Evolutionary conservation across 2,888 invertebrate genomes (phyloP), one percentile per base, ranked within the genome.

Genomic region (Lysandra coridon): DNA sequence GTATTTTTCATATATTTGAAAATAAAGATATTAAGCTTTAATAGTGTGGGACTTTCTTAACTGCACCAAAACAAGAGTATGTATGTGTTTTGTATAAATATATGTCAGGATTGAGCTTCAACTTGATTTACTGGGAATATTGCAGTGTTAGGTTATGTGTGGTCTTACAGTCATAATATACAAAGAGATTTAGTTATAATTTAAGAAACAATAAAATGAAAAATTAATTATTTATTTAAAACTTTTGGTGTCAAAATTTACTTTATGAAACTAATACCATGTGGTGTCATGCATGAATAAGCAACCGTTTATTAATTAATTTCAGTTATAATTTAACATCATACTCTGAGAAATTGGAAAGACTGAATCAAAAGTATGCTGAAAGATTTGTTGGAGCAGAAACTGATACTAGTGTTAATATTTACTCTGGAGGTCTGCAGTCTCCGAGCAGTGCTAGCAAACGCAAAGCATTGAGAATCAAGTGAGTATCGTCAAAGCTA

Each of bases 331-430:
- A 98, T 87, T 88, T 96, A 80, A 96, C 96, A 82, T 96, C 93
- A 85, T 91, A 95, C 17, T 95, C 97, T 0, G 97, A 98, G 87
- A 96, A 96, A 85, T 95, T 96, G 83, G 97, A 97, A 86, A 90
- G 95, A 81, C 90, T 97, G 17, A 95, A 96, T 60, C 88, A 96
- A 80, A 96, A 96, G 80, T 96, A 97, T 83, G 95, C 95, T 76
- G 96, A 97, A 83, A 95, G 97, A 81, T 97, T 96, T 86, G 95
- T 98, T 78, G 97, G 97, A 1, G 95, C 95, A 0, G 97, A 98
- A 89, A 97, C 97, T 0, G 96, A 97, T 81, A 96, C 97, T 23
- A 93, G 92, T 84, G 83, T 96, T 88, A 96, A 95, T 78, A 91
- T 96, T 23, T 88, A 92, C 81, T 93, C 94, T 4, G 96, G 96